phyloP scores from a whole-genome alignment of 2,888 invertebrate species.

The Phytoseiulus persimilis region DNA sequence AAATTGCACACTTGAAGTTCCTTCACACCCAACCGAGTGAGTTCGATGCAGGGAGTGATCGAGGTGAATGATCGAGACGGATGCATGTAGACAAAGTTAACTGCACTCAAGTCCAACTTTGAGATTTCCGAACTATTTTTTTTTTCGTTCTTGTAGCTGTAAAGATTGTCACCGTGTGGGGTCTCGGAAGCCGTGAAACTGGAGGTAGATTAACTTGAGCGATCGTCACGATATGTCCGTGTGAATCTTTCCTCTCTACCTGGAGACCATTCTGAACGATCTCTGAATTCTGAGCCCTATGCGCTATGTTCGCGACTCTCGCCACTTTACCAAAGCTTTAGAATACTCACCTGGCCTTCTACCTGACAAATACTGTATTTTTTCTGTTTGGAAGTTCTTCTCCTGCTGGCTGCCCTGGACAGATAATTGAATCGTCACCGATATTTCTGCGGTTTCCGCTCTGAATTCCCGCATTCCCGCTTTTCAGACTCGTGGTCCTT shows the following conservation, averaged over 20 bases:
- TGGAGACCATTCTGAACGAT: neutral
- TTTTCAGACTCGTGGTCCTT: constrained; percentile 57
- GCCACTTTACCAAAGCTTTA: neutral
- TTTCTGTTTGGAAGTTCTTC: too few species aligned
- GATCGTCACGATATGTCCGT: neutral
- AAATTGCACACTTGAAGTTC: constrained; percentile 77
- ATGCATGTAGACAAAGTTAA: too few species aligned
- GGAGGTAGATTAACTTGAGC: neutral
- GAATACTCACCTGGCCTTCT: too few species aligned
- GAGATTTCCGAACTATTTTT: neutral
- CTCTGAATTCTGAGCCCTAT: neutral
- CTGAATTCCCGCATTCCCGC: neutral
- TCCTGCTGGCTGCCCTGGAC: too few species aligned
- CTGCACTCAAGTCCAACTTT: too few species aligned
- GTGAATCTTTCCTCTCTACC: neutral
- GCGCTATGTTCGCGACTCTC: neutral
- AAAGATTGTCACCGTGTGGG: neutral
- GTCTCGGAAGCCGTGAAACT: neutral
- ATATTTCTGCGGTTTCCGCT: too few species aligned
- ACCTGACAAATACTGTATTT: too few species aligned
- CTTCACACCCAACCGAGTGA: constrained; percentile 58
- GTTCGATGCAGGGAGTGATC: neutral
- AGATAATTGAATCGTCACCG: too few species aligned
- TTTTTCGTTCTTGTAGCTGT: neutral
- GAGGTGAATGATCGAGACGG: too few species aligned